Percentiles rank a stretch among this genome's conserved stretches.
These are phyloP conservation scores for Andrena haemorrhoa DNA, from an alignment of 2,888 invertebrate species.

Conservation along the genomic window DNA sequence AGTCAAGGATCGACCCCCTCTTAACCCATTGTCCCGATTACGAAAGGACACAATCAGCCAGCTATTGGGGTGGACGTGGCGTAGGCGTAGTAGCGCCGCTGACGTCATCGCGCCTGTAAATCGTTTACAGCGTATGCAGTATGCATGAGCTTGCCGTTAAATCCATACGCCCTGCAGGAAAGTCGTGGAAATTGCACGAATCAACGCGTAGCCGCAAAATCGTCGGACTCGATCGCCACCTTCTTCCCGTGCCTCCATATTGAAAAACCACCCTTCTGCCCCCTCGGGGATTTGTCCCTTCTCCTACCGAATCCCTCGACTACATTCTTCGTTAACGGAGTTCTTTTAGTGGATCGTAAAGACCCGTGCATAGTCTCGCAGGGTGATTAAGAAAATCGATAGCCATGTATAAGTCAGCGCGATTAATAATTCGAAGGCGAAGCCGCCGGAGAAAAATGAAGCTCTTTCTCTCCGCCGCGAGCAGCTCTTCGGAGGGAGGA, in stretches of 20 bases:
- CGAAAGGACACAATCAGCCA: neutral
- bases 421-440: constrained; percentile 9
- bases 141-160: constrained; percentile 56
- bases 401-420: neutral
- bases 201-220: neutral
- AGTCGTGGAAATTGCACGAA: constrained; percentile 31
- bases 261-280: no score
- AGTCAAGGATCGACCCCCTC: constrained; percentile 19
- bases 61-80: constrained; percentile 2
- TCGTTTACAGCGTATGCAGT: constrained; percentile 54
- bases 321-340: no score
- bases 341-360: neutral
- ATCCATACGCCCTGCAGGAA: constrained; percentile 10
- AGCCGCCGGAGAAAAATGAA: constrained; percentile 2
- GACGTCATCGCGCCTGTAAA: constrained; percentile 59
- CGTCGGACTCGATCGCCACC: neutral
- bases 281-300: no score
- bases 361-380: neutral
- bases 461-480: neutral
- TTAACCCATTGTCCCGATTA: constrained; percentile 29
- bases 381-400: neutral
- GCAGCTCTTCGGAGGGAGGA: neutral
- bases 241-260: neutral
- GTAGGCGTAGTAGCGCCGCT: constrained; percentile 45
- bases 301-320: no score